Base-by-base conservation (phyloP, 2,113 vertebrate genomes). In the Heliornis fulica region DNA sequence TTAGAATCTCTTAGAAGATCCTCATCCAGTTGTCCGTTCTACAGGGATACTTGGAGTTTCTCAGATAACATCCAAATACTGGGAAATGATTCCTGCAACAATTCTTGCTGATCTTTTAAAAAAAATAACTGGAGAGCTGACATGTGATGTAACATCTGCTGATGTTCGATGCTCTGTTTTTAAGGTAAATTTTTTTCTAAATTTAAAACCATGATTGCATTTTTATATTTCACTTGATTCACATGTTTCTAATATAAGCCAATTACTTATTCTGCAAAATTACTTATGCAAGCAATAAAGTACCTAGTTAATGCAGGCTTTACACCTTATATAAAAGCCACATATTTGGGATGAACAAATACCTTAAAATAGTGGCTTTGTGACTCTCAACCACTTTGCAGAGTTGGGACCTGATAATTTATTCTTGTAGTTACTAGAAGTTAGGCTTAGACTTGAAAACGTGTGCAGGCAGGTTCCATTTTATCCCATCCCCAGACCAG, bases 131-230 rank as follows among this genome's bases (percentile, higher is more conserved):
- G 96, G 77, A 79, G 98, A 99, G 7, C 97, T 99, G 78, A 97
- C 98, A 0, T 94, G 89, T 43, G 99, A 99, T 94, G 11, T 48
- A 41, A 98, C 98, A 95, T 99, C 99, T 25, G 98, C 99, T 9
- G 99, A 99, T 46, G 99, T 99, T 61, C 98, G 99, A 23, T 99
- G 99, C 80, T 98, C 98, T 15, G 99, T 99, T 95, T 99, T 99
- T 97, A 99, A 99, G 98, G 99, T 99, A 96, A 82, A 29, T 38
- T 5, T 51, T 32, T 89, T 83, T 65, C 53, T 34, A 18, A 36
- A 43, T 69, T 60, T 41, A 50, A 72, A 76, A 57, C 43, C 1
- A 28, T 40, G 10, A 13, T 29, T 41, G 14, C 43, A 25, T 48
- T 61, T 86, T 59, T 69, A 3, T 40, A 4, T 65, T 79, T 87